A percentile compares a stretch with the other conserved stretches of the same genome.
Evolutionary conservation across 2,113 vertebrate species (phyloP).

Genomic region (Leuciscus idus): DNA sequence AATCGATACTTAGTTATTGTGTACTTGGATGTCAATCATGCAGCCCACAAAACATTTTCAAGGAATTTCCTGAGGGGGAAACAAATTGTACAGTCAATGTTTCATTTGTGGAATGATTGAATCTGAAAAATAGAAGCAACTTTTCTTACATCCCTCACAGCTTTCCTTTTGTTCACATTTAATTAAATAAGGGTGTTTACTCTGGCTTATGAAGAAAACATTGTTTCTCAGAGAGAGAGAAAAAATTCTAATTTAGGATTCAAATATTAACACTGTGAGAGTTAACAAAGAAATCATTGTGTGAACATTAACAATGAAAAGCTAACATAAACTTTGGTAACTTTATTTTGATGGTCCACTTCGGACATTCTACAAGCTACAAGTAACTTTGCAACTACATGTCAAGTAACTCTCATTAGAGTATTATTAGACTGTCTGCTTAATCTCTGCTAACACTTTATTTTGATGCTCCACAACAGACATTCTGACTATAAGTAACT

Average conservation of each 20-base stretch:
- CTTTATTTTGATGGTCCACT: too few relatives aligned
- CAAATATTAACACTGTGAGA: background rate
- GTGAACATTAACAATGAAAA: too few relatives aligned
- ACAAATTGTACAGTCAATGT: background rate
- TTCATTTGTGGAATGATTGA: background rate
- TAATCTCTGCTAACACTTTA: too few relatives aligned
- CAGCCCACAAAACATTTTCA: background rate
- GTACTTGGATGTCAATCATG: background rate
- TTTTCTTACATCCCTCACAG: background rate
- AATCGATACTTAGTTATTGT: background rate
- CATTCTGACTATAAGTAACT: too few relatives aligned
- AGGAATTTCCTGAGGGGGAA: background rate
- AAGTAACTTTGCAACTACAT: too few relatives aligned
- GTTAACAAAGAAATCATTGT: too few relatives aligned
- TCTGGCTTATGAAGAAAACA: background rate
- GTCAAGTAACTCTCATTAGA: too few relatives aligned
- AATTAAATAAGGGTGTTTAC: background rate
- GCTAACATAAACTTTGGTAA: too few relatives aligned
- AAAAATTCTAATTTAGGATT: too few relatives aligned
- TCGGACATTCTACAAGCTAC: too few relatives aligned
- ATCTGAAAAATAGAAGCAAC: background rate
- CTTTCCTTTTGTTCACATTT: background rate
- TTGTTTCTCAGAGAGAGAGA: background rate
- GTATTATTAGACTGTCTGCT: too few relatives aligned
- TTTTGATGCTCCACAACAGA: too few relatives aligned